Evolutionary conservation across 2,888 invertebrate genomes (phyloP), one percentile per base, ranked within the genome.

Genomic region (Ashinkailepas kermadecensis): DNA sequence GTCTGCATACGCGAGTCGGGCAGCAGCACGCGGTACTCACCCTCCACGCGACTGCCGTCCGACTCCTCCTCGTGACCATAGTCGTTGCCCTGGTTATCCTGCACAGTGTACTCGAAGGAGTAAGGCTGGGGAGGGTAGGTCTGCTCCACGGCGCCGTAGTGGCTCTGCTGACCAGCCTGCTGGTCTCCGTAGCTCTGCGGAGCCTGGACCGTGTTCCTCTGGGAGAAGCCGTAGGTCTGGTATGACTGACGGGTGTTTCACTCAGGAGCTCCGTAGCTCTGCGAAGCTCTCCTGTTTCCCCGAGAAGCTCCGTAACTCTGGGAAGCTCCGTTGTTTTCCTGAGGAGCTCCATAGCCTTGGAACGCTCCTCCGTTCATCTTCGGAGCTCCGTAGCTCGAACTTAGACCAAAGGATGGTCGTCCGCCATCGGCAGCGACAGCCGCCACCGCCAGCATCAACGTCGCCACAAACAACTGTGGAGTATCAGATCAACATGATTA

Each of bases 21-120:
- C 74, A 74, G 74, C 54, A 56, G 54, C 74, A 74, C 74, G 54
- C 56, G 54, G 74, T 74, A 74, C 54, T 74, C 18, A 56, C 74
- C 74, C 56, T 74, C 56, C 21, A 21, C 21, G 8, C 21, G 74
- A 8, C 11, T 11, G 18, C 74, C 74, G 56, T 74, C 74, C 54
- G 18, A 21, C 18, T 54, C 21, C 74, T 54, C 54, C 54, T 18
- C 8, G 54, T 15, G 54, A 56, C 54, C 74, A 56, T 39, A 74
- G 54, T 74, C 54, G 56, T 18, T 21, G 56, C 56, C 74, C 74
- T 74, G 9, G 74, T 56, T 10, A 9, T 74, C 56, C 54, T 74
- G 18, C 9, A 74, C 74, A 18, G 18, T 12, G 74, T 74, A 74
- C 9, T 21, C 56, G 56, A 74, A 74, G 15, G 54, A 56, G 74